These are phyloP conservation scores for Andrena cerasifolii DNA, from an alignment of 1,140 invertebrate genomes.

Conservation along the genomic window DNA sequence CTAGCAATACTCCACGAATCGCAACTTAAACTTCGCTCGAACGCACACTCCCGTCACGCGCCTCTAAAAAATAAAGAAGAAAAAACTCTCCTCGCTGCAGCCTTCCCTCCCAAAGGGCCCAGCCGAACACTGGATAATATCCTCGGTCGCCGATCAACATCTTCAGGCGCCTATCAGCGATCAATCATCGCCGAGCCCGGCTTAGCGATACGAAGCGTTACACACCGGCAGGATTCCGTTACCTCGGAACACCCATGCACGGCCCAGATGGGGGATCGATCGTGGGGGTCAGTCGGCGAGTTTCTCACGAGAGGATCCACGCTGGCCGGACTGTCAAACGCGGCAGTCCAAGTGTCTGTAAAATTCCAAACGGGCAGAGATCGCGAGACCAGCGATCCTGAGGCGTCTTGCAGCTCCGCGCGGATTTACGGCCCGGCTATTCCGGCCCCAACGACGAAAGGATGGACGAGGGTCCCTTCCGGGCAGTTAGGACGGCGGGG, in stretches of 20 bases:
- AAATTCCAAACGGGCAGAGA: background rate
- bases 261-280: background rate
- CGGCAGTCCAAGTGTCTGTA: background rate
- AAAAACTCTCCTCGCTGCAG: no score
- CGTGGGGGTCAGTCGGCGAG: slow-evolving; percentile 6
- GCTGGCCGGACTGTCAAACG: slow-evolving; percentile 33
- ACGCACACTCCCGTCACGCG: no score
- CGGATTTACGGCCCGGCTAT: slow-evolving; percentile 17
- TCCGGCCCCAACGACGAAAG: slow-evolving; percentile 35
- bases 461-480: slow-evolving; percentile 33
- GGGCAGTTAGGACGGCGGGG: slow-evolving; percentile 12
- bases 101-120: no score
- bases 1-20: no score
- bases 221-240: slow-evolving; percentile 39
- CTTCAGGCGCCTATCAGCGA: no score
- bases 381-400: background rate
- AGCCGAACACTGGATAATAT: no score
- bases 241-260: slow-evolving; percentile 38
- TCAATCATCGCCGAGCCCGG: no score
- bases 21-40: no score
- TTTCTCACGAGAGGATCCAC: slow-evolving; percentile 26
- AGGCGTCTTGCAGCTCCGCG: background rate
- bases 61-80: no score
- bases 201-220: slow-evolving; percentile 23
- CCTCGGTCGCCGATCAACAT: no score